Conservation (phyloP, 2,888 invertebrate species). For the Rutpela maculata region DNA sequence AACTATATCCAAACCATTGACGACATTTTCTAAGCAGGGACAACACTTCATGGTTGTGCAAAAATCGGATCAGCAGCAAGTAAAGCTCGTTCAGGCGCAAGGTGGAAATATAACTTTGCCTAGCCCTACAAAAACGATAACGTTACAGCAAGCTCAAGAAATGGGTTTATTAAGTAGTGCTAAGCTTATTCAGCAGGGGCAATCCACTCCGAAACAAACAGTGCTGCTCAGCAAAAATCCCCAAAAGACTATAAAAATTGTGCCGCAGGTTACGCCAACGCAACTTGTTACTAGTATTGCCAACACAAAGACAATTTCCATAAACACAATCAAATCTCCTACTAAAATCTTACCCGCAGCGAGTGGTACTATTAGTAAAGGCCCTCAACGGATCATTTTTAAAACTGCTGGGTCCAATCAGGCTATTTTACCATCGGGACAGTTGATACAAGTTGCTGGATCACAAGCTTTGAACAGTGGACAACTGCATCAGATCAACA, state of each 20-base stretch:
- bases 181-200: slow-evolving; percentile 71
- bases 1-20: slow-evolving; percentile 61
- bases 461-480: slow-evolving; percentile 72
- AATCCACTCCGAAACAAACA: slow-evolving; percentile 73
- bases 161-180: slow-evolving; percentile 77
- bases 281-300: slow-evolving; percentile 65
- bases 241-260: slow-evolving; percentile 70
- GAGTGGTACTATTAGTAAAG: slow-evolving; percentile 74
- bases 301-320: slow-evolving; percentile 71
- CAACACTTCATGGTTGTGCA: slow-evolving; percentile 68
- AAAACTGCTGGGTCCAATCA: slow-evolving; percentile 70
- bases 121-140: slow-evolving; percentile 78
- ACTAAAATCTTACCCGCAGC: slow-evolving; percentile 83
- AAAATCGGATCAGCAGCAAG: slow-evolving; percentile 61
- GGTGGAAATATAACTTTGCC: slow-evolving; percentile 63
- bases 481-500: slow-evolving; percentile 83
- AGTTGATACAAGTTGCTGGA: slow-evolving; percentile 69
- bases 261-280: slow-evolving; percentile 64
- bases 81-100: slow-evolving; percentile 63
- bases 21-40: slow-evolving; percentile 60
- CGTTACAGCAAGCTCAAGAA: slow-evolving; percentile 80
- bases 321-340: slow-evolving; percentile 78
- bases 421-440: slow-evolving; percentile 72
- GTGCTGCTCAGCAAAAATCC: slow-evolving; percentile 69
- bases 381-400: slow-evolving; percentile 76